Percentiles rank a stretch among this genome's conserved stretches.
Conservation (phyloP, 1,140 invertebrate species). For the Nymphalis io region DNA sequence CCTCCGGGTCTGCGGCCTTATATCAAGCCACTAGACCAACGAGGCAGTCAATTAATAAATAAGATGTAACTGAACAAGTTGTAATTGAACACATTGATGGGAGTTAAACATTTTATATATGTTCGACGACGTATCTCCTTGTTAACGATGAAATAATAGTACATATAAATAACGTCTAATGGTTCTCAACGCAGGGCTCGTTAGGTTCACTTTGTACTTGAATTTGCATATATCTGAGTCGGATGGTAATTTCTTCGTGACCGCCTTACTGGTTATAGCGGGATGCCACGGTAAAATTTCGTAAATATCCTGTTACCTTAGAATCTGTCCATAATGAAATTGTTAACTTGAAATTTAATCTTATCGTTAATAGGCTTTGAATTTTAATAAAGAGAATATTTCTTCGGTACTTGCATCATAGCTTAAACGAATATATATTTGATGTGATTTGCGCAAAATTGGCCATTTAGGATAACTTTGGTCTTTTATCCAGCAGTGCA, state of each 20-base stretch:
- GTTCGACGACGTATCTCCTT: background rate
- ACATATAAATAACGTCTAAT: slow-evolving; percentile 12
- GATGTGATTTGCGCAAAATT: no score
- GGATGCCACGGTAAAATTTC: slow-evolving; percentile 18
- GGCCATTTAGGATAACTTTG: no score
- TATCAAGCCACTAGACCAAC: no score
- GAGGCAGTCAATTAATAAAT: no score
- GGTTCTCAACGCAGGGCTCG: background rate
- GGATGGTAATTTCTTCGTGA: slow-evolving; percentile 26
- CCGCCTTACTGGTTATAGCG: slow-evolving; percentile 12
- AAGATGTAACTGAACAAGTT: no score
- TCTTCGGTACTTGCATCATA: no score
- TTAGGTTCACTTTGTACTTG: slow-evolving; percentile 6
- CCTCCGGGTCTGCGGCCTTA: no score
- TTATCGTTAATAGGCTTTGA: background rate
- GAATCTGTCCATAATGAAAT: slow-evolving; percentile 1
- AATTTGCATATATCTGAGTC: slow-evolving; percentile 23
- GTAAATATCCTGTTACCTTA: slow-evolving; percentile 17
- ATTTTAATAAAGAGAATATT: background rate
- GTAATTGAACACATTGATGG: no score
- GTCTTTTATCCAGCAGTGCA: no score
- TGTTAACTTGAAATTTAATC: background rate
- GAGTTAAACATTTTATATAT: no score
- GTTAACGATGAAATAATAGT: slow-evolving; percentile 6
- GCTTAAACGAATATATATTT: no score